A percentile compares a stretch with the other conserved stretches of the same genome.
Evolutionary conservation across 2,888 invertebrate genomes (phyloP).

Genomic region (Chromoteleia sp.): DNA sequence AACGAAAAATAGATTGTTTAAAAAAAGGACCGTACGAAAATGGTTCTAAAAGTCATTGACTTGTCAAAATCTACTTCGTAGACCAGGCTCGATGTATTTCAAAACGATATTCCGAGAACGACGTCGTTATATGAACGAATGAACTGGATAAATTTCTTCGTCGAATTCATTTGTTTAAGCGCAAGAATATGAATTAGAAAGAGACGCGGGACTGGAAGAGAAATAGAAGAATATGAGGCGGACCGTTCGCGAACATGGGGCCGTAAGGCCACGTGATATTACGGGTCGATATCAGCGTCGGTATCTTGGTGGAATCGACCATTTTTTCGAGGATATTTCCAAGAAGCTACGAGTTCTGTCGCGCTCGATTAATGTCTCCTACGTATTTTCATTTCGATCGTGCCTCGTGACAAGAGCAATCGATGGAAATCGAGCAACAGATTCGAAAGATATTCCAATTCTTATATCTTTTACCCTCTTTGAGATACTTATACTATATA

Average conservation of each 20-base stretch:
- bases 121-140: constrained; percentile 57
- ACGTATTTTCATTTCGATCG: constrained; percentile 61
- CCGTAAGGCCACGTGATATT: constrained; percentile 56
- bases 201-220: constrained; percentile 30
- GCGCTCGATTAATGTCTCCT: constrained; percentile 67
- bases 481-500: no score
- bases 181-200: constrained; percentile 61
- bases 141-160: constrained; percentile 66
- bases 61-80: constrained; percentile 39
- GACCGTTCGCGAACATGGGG: constrained; percentile 35
- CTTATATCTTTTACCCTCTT: no score
- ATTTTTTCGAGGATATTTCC: constrained; percentile 64
- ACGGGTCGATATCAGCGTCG: constrained; percentile 61
- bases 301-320: constrained; percentile 56
- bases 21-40: not conserved
- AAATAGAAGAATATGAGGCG: constrained; percentile 34
- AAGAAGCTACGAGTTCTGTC: constrained; percentile 68
- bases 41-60: constrained; percentile 51
- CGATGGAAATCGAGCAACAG: constrained; percentile 57
- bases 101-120: constrained; percentile 58
- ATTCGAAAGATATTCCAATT: constrained; percentile 10
- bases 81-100: constrained; percentile 46
- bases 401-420: constrained; percentile 39
- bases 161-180: constrained; percentile 62
- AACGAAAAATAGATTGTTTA: no score